phyloP scores from a whole-genome alignment of 2,113 vertebrate genomes.

The Eupsittula cactorum region DNA sequence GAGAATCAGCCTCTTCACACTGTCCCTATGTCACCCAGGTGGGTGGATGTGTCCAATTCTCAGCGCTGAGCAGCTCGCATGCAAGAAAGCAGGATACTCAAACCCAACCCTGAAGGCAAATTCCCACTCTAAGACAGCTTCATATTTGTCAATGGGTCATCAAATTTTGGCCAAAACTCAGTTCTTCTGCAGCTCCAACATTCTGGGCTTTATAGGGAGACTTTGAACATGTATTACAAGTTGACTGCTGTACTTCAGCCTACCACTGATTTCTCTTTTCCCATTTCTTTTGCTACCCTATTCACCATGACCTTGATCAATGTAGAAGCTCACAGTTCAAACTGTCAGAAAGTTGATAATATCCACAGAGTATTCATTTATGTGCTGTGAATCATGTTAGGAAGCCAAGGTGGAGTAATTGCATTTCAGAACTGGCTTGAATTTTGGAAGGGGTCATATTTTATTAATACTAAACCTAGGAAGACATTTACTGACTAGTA shows the following conservation, averaged over 20 bases:
- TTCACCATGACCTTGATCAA: not conserved
- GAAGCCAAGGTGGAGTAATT: not conserved
- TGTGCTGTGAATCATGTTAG: constrained; percentile 20
- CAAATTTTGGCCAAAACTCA: not conserved
- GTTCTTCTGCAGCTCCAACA: not conserved
- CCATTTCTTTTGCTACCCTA: not conserved
- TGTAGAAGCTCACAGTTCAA: not conserved
- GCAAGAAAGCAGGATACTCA: not conserved
- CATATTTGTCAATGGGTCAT: not conserved
- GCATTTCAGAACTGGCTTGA: not conserved
- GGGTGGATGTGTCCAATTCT: not conserved
- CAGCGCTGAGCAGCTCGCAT: not conserved
- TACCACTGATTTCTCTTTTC: not conserved
- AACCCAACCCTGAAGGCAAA: not conserved
- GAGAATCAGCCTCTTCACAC: not conserved
- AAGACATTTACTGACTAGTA: constrained; percentile 17
- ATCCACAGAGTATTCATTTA: not conserved
- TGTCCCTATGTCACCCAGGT: not conserved
- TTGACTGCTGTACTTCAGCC: not conserved
- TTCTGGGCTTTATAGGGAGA: not conserved
- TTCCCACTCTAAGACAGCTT: not conserved
- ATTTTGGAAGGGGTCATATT: not conserved
- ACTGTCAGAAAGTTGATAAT: constrained; percentile 14
- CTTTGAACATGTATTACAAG: not conserved
- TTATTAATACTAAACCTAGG: not conserved